Conservation (phyloP, 2,888 invertebrate genomes). For the Drosophila hamatofila region DNA sequence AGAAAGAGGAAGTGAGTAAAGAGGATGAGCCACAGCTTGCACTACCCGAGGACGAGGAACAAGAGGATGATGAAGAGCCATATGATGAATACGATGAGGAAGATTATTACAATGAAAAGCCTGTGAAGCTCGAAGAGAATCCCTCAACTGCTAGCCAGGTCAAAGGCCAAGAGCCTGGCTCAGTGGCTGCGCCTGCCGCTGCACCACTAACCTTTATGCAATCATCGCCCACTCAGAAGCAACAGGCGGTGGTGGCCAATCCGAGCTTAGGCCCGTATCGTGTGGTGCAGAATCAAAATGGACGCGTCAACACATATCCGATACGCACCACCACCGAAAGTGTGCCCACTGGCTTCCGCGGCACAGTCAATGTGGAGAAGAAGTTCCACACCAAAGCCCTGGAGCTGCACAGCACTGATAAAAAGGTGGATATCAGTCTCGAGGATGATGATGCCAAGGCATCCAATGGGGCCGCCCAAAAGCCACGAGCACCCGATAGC, state of each 20-base stretch:
- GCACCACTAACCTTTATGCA: slow-evolving; percentile 73
- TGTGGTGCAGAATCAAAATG: slow-evolving; percentile 84
- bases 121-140: slow-evolving; percentile 76
- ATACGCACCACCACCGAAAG: slow-evolving; percentile 80
- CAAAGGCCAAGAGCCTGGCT: slow-evolving; percentile 36
- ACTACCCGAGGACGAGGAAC: slow-evolving; percentile 86
- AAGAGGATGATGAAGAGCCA: slow-evolving; percentile 87
- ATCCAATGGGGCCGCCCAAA: slow-evolving; percentile 34
- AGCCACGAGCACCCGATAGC: slow-evolving; percentile 86
- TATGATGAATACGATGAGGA: slow-evolving; percentile 86
- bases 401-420: slow-evolving; percentile 69
- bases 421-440: slow-evolving; percentile 73
- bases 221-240: slow-evolving; percentile 81
- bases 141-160: slow-evolving; percentile 34
- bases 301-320: slow-evolving; percentile 75
- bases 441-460: slow-evolving; percentile 63
- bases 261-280: slow-evolving; percentile 49
- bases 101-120: slow-evolving; percentile 87
- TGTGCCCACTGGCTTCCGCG: slow-evolving; percentile 84
- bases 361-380: slow-evolving; percentile 84
- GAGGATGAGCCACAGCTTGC: slow-evolving; percentile 76
- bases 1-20: slow-evolving; percentile 54
- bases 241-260: slow-evolving; percentile 75
- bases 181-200: slow-evolving; percentile 22
- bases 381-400: slow-evolving; percentile 84